A percentile compares a stretch with the other conserved stretches of the same genome.
These are phyloP conservation scores for Tinea semifulvella DNA, from an alignment of 2,888 invertebrate genomes.

Conservation along the genomic window DNA sequence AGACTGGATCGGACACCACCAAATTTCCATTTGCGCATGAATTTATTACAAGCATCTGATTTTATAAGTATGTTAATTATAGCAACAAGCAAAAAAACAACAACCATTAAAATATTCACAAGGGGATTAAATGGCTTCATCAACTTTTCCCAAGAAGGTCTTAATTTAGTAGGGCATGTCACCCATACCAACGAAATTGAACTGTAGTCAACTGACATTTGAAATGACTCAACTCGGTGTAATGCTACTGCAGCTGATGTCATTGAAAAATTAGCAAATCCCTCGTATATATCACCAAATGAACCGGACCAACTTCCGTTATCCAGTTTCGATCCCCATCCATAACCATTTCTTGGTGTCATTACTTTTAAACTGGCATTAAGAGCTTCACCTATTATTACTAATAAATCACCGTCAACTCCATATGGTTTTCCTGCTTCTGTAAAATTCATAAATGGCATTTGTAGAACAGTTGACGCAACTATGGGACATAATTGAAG, in stretches of 20 bases:
- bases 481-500: conserved; percentile 3
- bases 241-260: background rate
- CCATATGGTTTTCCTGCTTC: background rate
- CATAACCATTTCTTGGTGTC: background rate
- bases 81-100: background rate
- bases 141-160: background rate
- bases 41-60: background rate
- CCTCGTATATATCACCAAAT: conserved; percentile 6
- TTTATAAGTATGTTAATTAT: background rate
- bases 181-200: conserved; percentile 1
- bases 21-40: background rate
- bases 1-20: background rate
- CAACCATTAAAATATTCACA: background rate
- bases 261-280: conserved; percentile 5
- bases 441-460: conserved; percentile 3
- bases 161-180: background rate
- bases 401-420: conserved; percentile 15
- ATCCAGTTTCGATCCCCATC: conserved; percentile 1
- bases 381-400: background rate
- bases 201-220: conserved; percentile 1
- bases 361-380: conserved; percentile 3
- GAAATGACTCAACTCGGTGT: background rate
- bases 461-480: conserved; percentile 6
- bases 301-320: conserved; percentile 8
- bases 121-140: background rate